A percentile compares a stretch with the other conserved stretches of the same genome.
Evolutionary conservation across 2,888 invertebrate species (phyloP).

Genomic region (Endomychus coccineus): DNA sequence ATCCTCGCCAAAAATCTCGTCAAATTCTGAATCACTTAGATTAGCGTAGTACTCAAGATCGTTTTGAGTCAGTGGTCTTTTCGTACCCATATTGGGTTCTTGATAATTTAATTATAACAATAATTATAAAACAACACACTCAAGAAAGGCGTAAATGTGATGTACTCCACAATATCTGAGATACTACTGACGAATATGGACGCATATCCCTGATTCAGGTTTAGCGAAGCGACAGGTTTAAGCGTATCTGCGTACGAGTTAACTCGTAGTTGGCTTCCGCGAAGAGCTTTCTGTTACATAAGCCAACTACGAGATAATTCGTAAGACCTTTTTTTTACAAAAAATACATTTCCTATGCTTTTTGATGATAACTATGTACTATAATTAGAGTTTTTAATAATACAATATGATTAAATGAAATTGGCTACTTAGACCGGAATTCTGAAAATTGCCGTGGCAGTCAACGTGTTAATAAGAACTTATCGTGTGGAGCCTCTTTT

Average conservation of each 20-base stretch:
- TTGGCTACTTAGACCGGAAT: no score
- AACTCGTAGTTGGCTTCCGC: constrained; percentile 22
- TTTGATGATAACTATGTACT: no score
- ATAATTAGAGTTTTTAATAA: no score
- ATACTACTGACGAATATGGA: constrained; percentile 18
- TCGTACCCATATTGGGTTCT: constrained; percentile 22
- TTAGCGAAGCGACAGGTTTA: constrained; percentile 12
- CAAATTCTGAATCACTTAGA: constrained; percentile 24
- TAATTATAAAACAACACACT: constrained; percentile 20
- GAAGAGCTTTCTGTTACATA: constrained; percentile 22
- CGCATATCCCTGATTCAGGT: constrained; percentile 14
- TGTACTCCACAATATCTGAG: constrained; percentile 20
- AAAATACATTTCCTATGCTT: constrained; percentile 8
- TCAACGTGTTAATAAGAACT: no score
- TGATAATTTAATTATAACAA: constrained; percentile 15
- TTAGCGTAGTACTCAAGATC: constrained; percentile 23
- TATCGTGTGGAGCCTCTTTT: no score
- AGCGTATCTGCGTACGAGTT: constrained; percentile 21
- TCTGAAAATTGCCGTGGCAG: no score
- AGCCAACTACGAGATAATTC: constrained; percentile 24
- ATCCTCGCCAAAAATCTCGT: constrained; percentile 20
- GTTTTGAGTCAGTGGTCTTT: constrained; percentile 24
- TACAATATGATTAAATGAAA: no score
- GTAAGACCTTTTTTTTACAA: constrained; percentile 18
- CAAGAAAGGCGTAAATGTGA: constrained; percentile 22